Conservation (phyloP, 2,113 vertebrate genomes). For the Sitta europaea region DNA sequence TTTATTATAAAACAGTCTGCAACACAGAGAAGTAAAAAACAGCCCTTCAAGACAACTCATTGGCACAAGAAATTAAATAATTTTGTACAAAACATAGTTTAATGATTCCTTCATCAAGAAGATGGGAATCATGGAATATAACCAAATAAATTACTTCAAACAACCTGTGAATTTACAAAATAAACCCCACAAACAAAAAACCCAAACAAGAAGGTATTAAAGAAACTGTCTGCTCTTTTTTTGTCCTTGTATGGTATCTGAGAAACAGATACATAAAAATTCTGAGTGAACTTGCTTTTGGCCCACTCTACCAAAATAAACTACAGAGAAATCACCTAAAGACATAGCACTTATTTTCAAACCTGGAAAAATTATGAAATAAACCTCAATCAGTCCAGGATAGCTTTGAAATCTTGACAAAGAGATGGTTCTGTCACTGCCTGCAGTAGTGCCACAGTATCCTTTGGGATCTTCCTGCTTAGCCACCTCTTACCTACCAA, state of each 20-base stretch:
- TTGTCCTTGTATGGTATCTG: not conserved
- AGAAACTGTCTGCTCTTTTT: not conserved
- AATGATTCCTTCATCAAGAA: not conserved
- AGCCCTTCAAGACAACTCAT: not conserved
- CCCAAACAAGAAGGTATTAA: not conserved
- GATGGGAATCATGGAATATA: not conserved
- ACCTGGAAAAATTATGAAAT: not conserved
- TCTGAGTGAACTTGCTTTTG: not conserved
- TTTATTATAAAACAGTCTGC: not conserved
- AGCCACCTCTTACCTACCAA: constrained; percentile 57
- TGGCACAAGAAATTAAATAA: not conserved
- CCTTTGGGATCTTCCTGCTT: constrained; percentile 19
- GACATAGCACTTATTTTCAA: not conserved
- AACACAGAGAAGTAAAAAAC: not conserved
- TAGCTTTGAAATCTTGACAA: constrained; percentile 64
- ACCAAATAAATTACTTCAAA: not conserved
- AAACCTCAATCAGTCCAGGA: constrained; percentile 56
- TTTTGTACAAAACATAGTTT: not conserved
- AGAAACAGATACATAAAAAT: not conserved
- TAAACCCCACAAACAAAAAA: not conserved
- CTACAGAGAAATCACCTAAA: not conserved
- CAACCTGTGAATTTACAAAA: not conserved
- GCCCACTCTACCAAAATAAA: not conserved
- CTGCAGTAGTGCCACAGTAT: constrained; percentile 39
- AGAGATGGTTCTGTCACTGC: constrained; percentile 22